These are phyloP conservation scores for Hetaerina americana DNA, from an alignment of 1,140 invertebrate species.

Conservation along the genomic window DNA sequence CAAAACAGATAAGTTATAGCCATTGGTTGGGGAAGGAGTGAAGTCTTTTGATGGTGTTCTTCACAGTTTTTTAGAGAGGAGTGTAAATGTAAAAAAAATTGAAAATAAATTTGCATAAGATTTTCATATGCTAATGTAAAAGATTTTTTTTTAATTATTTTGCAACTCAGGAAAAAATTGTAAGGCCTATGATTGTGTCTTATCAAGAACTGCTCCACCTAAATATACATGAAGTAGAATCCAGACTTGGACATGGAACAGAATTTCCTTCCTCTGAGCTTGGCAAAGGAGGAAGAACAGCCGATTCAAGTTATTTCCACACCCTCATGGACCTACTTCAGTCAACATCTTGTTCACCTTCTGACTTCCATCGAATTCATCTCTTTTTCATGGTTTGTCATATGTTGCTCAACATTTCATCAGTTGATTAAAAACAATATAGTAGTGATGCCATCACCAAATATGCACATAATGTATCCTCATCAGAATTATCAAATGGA, in stretches of 20 bases:
- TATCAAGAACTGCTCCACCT: not conserved
- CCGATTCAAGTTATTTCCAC: not conserved
- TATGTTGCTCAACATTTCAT: not conserved
- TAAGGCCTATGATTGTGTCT: not conserved
- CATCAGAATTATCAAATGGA: too few species aligned
- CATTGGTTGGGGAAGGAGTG: too few species aligned
- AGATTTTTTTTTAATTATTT: too few species aligned
- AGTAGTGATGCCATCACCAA: too few species aligned
- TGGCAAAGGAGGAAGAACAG: not conserved
- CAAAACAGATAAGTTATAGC: too few species aligned
- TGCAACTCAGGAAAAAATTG: not conserved
- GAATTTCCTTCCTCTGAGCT: not conserved
- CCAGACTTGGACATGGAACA: not conserved
- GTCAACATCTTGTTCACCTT: not conserved
- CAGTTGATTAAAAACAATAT: too few species aligned
- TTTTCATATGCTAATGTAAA: too few species aligned
- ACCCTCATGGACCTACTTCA: not conserved
- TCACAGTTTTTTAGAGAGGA: too few species aligned
- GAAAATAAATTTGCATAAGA: too few species aligned
- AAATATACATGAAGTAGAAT: not conserved
- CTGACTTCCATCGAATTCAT: not conserved
- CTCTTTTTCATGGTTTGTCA: not conserved
- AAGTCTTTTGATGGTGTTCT: too few species aligned
- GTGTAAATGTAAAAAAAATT: too few species aligned
- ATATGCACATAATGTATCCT: too few species aligned